Evolutionary conservation across 2,113 vertebrate genomes (phyloP).

Genomic region (Capreolus pygargus): DNA sequence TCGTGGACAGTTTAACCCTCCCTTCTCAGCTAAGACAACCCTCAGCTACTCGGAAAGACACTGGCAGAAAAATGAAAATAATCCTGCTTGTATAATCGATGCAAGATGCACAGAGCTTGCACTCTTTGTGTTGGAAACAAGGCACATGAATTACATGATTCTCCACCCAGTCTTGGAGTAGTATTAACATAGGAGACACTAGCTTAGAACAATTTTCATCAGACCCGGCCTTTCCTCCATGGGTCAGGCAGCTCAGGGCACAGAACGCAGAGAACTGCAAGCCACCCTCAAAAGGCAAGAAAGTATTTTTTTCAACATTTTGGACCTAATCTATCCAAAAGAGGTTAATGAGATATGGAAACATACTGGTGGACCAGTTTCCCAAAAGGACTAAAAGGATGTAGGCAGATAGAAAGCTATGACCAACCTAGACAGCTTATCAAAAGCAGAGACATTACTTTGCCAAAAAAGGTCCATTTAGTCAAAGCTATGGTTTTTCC

Average conservation of each 20-base stretch:
- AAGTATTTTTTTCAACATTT: background rate
- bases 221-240: background rate
- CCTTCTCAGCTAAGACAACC: background rate
- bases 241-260: background rate
- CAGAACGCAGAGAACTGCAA: background rate
- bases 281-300: background rate
- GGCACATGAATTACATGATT: fast-evolving
- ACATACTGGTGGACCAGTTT: background rate
- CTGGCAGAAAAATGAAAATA: background rate
- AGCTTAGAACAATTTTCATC: background rate
- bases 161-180: background rate
- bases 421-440: background rate
- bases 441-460: background rate
- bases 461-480: background rate
- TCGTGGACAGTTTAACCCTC: background rate
- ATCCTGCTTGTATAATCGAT: background rate
- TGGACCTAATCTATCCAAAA: background rate
- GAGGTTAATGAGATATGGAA: background rate
- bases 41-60: background rate
- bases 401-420: background rate
- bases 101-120: no score
- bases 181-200: background rate
- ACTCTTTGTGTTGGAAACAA: background rate
- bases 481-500: background rate
- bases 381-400: background rate